Evolutionary conservation across 2,888 invertebrate genomes (phyloP).

Genomic region (Incurvaria masculella): DNA sequence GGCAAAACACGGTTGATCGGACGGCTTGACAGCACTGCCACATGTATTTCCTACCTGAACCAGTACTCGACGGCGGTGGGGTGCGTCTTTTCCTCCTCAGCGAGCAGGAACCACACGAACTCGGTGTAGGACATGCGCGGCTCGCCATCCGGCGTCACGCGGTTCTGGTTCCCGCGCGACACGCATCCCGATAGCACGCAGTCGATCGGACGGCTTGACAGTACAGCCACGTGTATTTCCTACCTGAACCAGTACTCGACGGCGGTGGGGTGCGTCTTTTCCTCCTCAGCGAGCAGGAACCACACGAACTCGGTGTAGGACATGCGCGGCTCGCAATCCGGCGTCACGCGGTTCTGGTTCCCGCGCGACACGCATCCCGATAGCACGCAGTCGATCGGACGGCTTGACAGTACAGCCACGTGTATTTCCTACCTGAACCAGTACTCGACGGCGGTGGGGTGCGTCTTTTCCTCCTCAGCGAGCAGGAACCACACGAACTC

Average conservation of each 20-base stretch:
- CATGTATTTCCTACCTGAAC: constrained; percentile 81
- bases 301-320: constrained; percentile 99
- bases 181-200: constrained; percentile 97
- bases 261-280: constrained; percentile 94
- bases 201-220: constrained; percentile 95
- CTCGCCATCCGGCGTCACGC: constrained; percentile 54
- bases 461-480: constrained; percentile 97
- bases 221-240: constrained; percentile 72
- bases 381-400: constrained; percentile 96
- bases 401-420: constrained; percentile 83
- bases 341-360: constrained; percentile 50
- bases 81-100: constrained; percentile 98
- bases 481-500: constrained; percentile 99
- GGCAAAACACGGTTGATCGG: constrained; percentile 98
- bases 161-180: constrained; percentile 70
- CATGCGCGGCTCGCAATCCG: constrained; percentile 75
- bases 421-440: constrained; percentile 93
- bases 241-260: constrained; percentile 93
- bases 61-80: constrained; percentile 94
- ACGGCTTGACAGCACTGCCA: constrained; percentile 85
- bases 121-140: constrained; percentile 96
- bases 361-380: constrained; percentile 94
- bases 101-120: constrained; percentile 98
- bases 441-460: constrained; percentile 92
- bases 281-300: constrained; percentile 98